These are phyloP conservation scores for Caenorhabditis tropicalis DNA, from an alignment of 1,140 invertebrate species.

Conservation along the genomic window DNA sequence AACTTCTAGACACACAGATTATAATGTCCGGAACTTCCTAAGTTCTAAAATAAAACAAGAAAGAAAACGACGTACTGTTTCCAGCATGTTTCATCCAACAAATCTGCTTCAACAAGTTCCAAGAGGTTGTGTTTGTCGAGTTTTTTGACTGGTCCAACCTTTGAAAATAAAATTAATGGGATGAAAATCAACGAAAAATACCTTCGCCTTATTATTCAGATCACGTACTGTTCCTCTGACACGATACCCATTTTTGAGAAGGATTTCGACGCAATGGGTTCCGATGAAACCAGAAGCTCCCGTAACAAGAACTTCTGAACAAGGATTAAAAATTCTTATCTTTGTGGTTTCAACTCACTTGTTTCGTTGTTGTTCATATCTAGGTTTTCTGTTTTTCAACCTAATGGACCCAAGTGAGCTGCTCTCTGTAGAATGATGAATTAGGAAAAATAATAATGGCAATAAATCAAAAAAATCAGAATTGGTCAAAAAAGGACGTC, in stretches of 20 bases:
- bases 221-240: conserved; percentile 76
- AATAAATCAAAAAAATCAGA: background rate
- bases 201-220: conserved; percentile 74
- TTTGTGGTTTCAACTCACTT: no score
- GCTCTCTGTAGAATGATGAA: no score
- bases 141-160: conserved; percentile 39
- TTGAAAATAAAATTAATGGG: background rate
- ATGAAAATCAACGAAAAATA: background rate
- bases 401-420: no score
- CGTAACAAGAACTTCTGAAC: conserved; percentile 76
- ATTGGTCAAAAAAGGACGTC: background rate
- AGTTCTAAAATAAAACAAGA: background rate
- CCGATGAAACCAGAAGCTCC: conserved; percentile 77
- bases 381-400: no score
- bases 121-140: conserved; percentile 70
- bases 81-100: conserved; percentile 72
- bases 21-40: conserved; percentile 51
- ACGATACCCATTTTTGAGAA: conserved; percentile 74
- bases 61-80: conserved; percentile 63
- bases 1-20: background rate
- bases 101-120: conserved; percentile 75
- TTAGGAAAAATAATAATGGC: background rate
- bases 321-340: no score
- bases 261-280: conserved; percentile 75
- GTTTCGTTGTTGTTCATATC: conserved; percentile 48